Evolutionary conservation across 1,140 invertebrate species (phyloP).

Genomic region (Ceratitis capitata): DNA sequence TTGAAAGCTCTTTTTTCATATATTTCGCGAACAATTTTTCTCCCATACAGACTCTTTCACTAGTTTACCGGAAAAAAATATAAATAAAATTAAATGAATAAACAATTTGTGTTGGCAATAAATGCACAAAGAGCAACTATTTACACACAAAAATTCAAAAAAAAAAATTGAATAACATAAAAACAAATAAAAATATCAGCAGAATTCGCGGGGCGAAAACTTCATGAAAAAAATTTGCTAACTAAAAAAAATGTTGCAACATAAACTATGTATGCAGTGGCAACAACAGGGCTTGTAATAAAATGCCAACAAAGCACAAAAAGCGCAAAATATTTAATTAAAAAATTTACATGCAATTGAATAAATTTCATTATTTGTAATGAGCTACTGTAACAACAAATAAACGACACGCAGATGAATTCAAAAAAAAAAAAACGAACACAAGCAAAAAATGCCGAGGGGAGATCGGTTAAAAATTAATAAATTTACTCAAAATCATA

Average conservation of each 20-base stretch:
- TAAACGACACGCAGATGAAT: neutral
- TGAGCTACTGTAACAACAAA: neutral
- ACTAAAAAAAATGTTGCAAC: neutral
- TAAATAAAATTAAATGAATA: neutral
- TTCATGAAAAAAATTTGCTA: neutral
- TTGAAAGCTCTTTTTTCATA: no score
- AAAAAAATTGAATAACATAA: neutral
- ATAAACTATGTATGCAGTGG: neutral
- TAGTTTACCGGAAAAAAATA: neutral
- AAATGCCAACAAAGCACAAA: neutral
- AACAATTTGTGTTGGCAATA: neutral
- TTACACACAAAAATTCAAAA: neutral
- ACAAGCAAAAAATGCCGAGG: neutral
- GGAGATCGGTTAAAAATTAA: neutral
- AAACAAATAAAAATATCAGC: no score
- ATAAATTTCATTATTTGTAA: neutral
- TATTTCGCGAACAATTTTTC: no score
- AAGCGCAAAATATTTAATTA: neutral
- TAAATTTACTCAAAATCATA: neutral
- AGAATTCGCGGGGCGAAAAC: neutral
- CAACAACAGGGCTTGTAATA: no score
- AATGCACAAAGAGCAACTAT: neutral
- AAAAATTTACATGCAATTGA: neutral
- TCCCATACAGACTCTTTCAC: no score
- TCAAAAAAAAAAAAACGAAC: neutral